Percentiles rank a stretch among this genome's conserved stretches.
These are phyloP conservation scores for Fistularia commersonii DNA, from an alignment of 2,797 vertebrate genomes.

Conservation along the genomic window DNA sequence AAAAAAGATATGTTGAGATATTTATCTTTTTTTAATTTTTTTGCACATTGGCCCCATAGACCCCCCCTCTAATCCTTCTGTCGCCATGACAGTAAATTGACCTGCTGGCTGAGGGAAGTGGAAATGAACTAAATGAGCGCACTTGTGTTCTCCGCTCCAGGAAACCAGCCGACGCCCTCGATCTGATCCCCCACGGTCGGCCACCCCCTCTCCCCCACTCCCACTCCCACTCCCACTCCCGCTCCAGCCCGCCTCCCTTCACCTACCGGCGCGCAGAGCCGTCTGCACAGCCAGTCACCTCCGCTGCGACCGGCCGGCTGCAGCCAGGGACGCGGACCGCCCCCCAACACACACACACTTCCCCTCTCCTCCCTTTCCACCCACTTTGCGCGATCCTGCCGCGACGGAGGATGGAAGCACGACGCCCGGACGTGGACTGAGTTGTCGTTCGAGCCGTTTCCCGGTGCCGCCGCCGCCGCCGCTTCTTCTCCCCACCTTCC, in stretches of 20 bases:
- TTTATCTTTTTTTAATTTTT: too few species aligned
- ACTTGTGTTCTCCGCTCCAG: too few species aligned
- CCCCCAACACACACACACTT: too few species aligned
- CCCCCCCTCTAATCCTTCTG: too few species aligned
- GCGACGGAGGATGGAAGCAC: conserved; percentile 48
- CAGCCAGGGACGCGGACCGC: too few species aligned
- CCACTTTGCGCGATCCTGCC: too few species aligned
- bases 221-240: conserved; percentile 9
- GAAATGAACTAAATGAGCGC: too few species aligned
- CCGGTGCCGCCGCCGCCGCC: neutral
- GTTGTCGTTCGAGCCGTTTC: conserved; percentile 18
- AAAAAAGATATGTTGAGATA: too few species aligned
- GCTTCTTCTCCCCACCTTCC: conserved; percentile 12
- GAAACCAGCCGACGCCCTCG: conserved; percentile 33
- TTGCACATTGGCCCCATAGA: too few species aligned
- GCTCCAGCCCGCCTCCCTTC: conserved; percentile 16
- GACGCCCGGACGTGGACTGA: conserved; percentile 46
- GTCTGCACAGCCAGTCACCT: conserved; percentile 50
- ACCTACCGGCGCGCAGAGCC: conserved; percentile 40
- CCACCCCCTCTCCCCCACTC: conserved; percentile 18
- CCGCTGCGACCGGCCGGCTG: conserved; percentile 35
- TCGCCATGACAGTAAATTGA: conserved; percentile 19
- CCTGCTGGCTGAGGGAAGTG: too few species aligned
- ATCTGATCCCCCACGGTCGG: conserved; percentile 13
- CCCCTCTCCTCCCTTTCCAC: too few species aligned